Conservation (phyloP, 2,113 vertebrate genomes). For the Ochotona curzoniae region DNA sequence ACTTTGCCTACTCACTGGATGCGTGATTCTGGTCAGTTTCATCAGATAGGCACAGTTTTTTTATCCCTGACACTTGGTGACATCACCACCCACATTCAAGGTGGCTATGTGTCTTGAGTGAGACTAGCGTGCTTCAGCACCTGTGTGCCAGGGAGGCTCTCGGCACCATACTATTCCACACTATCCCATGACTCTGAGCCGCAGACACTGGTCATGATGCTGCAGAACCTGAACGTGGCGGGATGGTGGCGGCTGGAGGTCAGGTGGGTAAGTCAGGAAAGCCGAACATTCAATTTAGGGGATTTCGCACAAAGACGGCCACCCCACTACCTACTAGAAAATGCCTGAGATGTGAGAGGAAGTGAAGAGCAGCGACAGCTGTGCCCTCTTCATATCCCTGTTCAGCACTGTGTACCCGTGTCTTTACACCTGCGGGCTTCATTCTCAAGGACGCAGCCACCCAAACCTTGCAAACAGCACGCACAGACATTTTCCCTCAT, state of each 20-base stretch:
- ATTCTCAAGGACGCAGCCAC: not conserved
- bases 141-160: not conserved
- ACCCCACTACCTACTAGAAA: not conserved
- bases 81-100: no score
- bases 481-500: not conserved
- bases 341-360: fast-evolving
- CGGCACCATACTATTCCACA: no score
- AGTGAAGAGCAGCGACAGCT: fast-evolving
- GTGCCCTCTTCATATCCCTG: fast-evolving
- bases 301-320: not conserved
- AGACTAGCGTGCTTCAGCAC: fast-evolving
- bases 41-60: not conserved
- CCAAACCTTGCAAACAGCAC: no score
- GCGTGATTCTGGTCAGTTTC: not conserved
- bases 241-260: not conserved
- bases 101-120: not conserved
- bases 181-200: not conserved
- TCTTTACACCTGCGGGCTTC: not conserved
- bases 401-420: fast-evolving
- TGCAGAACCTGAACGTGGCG: fast-evolving
- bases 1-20: not conserved
- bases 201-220: not conserved
- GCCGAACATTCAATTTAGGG: not conserved
- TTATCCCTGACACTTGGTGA: not conserved
- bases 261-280: not conserved